These are phyloP conservation scores for Saccostrea glomerata DNA, from an alignment of 1,140 invertebrate species.

Conservation along the genomic window DNA sequence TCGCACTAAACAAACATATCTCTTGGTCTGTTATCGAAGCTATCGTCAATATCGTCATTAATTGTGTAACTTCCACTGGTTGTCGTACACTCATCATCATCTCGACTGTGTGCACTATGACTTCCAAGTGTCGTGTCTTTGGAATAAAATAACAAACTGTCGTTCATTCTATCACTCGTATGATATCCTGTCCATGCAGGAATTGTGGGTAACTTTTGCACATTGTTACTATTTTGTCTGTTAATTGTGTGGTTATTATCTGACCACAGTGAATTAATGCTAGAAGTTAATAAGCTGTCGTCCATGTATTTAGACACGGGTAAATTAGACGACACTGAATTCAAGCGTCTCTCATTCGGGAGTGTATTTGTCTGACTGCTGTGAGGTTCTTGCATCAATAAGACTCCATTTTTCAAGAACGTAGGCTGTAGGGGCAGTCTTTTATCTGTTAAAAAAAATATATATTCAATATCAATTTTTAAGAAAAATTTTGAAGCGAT, in stretches of 20 bases:
- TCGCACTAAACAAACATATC: conserved; percentile 55
- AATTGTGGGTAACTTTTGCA: conserved; percentile 53
- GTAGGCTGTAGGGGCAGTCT: not conserved
- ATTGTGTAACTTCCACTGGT: conserved; percentile 57
- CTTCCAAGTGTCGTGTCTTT: conserved; percentile 51
- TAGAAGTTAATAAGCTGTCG: conserved; percentile 54
- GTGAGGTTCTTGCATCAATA: not conserved
- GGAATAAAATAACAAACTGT: conserved; percentile 50
- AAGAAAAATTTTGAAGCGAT: not conserved
- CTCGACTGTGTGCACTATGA: conserved; percentile 58
- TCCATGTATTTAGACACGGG: conserved; percentile 45
- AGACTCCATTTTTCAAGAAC: conserved; percentile 10
- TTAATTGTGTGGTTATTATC: conserved; percentile 47
- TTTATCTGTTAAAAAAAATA: conserved; percentile 28
- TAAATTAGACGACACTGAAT: not conserved
- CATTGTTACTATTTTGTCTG: conserved; percentile 46
- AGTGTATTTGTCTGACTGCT: conserved; percentile 2
- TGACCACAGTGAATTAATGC: conserved; percentile 54
- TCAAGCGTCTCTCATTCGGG: conserved; percentile 12
- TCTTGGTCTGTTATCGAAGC: conserved; percentile 43
- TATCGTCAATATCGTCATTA: conserved; percentile 55
- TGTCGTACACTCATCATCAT: conserved; percentile 52
- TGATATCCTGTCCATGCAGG: conserved; percentile 43
- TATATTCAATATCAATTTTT: not conserved
- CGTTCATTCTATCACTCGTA: conserved; percentile 41